A percentile compares a stretch with the other conserved stretches of the same genome.
Conservation (phyloP, 2,113 vertebrate genomes). For the Bungarus multicinctus region DNA sequence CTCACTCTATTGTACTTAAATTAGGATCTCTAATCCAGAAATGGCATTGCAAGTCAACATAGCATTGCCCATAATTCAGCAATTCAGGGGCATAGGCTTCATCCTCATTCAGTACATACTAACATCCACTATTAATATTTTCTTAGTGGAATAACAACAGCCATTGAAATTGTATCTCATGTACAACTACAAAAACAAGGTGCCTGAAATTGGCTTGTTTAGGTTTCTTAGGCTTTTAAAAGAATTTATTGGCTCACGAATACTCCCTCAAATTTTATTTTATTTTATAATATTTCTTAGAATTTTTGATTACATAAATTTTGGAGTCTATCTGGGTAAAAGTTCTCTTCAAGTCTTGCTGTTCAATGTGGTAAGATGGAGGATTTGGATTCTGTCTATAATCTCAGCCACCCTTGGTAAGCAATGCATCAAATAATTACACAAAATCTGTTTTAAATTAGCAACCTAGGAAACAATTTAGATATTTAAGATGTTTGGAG, state of each 20-base stretch:
- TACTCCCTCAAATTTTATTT: not conserved
- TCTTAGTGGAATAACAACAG: not conserved
- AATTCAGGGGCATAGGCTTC: not conserved
- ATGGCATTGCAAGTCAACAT: not conserved
- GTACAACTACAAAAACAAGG: not conserved
- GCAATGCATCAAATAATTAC: constrained; percentile 39
- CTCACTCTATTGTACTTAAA: not conserved
- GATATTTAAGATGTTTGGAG: constrained; percentile 44
- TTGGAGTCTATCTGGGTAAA: not conserved
- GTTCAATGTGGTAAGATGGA: not conserved
- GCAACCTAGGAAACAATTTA: constrained; percentile 42
- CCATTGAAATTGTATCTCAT: not conserved
- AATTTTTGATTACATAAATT: not conserved
- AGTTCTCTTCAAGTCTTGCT: too few relatives aligned
- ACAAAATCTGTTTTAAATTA: constrained; percentile 60
- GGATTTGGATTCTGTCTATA: not conserved
- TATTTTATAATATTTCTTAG: not conserved
- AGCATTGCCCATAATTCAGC: not conserved
- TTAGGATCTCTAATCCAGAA: not conserved
- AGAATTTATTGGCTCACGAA: not conserved
- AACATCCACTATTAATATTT: not conserved
- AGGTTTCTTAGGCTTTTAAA: not conserved
- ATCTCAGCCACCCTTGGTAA: not conserved
- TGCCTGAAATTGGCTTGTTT: not conserved
- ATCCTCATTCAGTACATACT: not conserved